Evolutionary conservation across 2,113 vertebrate genomes (phyloP).

Genomic region (Brachyistius frenatus): DNA sequence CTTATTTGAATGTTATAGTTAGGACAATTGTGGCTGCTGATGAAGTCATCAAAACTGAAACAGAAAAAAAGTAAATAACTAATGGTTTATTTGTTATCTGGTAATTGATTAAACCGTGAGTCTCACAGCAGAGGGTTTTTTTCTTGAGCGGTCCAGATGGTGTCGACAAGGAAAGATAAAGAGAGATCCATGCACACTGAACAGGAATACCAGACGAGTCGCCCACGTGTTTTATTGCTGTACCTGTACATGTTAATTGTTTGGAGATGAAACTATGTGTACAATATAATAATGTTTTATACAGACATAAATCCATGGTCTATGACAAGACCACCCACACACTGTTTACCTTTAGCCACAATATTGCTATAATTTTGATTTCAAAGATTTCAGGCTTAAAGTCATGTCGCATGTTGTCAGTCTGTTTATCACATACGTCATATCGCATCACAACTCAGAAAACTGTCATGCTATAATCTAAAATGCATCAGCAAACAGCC

Average conservation of each 20-base stretch:
- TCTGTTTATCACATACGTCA: not conserved
- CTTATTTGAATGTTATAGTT: not conserved
- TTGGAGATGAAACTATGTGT: not conserved
- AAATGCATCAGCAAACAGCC: not conserved
- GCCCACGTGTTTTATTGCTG: constrained; percentile 11
- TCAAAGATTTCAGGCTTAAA: not conserved
- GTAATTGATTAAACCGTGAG: constrained; percentile 42
- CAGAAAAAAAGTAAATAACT: constrained; percentile 16
- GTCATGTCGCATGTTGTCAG: not conserved
- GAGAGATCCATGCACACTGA: constrained; percentile 39
- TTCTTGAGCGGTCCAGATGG: constrained; percentile 26
- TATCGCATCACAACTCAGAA: not conserved
- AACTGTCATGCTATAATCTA: not conserved
- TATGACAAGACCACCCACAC: not conserved
- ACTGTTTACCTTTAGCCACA: not conserved
- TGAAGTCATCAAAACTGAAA: constrained; percentile 31
- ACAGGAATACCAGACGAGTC: constrained; percentile 47
- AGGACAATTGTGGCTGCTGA: not conserved
- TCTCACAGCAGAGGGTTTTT: constrained; percentile 1
- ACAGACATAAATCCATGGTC: not conserved
- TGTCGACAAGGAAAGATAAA: constrained; percentile 44
- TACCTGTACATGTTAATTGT: not conserved
- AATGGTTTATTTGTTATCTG: constrained; percentile 32
- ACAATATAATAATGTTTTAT: not conserved
- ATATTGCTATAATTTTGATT: not conserved